A percentile compares a stretch with the other conserved stretches of the same genome.
phyloP scores from a whole-genome alignment of 2,888 invertebrate genomes.

The Sphaerophoria rueppellii region DNA sequence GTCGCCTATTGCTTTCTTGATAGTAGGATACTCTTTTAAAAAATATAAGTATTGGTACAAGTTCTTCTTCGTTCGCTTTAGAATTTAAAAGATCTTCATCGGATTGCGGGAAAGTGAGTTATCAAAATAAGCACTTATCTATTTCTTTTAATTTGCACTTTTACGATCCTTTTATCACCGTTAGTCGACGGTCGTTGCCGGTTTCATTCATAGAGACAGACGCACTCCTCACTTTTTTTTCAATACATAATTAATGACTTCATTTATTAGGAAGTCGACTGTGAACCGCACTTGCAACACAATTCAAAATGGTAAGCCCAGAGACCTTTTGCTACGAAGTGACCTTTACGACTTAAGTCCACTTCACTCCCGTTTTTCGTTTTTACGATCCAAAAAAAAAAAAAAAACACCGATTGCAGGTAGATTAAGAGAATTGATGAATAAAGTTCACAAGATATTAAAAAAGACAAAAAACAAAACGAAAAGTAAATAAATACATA shows the following conservation, averaged over 20 bases:
- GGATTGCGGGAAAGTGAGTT: conserved; percentile 3
- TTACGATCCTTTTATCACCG: conserved; percentile 54
- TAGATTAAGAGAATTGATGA: conserved; percentile 22
- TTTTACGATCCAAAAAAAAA: conserved; percentile 8
- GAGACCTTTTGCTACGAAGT: background rate
- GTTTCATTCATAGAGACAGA: background rate
- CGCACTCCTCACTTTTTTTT: conserved; percentile 22
- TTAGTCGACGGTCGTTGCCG: background rate
- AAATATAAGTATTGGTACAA: background rate
- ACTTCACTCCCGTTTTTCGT: conserved; percentile 22
- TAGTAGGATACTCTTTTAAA: background rate
- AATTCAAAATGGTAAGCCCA: background rate
- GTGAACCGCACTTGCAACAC: conserved; percentile 34
- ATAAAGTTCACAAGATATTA: conserved; percentile 46
- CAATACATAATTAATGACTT: conserved; percentile 33
- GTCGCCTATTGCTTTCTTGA: conserved; percentile 14
- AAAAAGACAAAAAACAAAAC: conserved; percentile 27
- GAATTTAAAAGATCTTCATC: background rate
- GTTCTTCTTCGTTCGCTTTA: background rate
- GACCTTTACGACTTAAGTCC: conserved; percentile 43
- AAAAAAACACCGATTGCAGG: conserved; percentile 49
- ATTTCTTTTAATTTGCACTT: conserved; percentile 28
- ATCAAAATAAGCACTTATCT: conserved; percentile 11
- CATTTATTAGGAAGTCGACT: conserved; percentile 33
- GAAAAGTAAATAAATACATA: conserved; percentile 22